Base-by-base conservation (phyloP, 2,888 invertebrate genomes). In the Leucophenga montana region DNA sequence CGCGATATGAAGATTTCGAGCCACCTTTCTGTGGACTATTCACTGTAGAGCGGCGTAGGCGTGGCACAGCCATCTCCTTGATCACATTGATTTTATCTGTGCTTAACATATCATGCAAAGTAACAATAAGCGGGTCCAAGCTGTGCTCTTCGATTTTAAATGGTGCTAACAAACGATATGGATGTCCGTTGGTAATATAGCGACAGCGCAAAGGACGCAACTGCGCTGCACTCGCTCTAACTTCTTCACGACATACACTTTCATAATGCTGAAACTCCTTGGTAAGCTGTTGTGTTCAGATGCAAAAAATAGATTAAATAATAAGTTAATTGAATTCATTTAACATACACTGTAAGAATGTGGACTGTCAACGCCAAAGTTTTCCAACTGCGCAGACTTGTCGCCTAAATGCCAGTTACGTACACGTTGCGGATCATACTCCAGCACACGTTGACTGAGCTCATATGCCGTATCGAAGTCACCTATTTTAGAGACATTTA, bases 21-120 rank as follows among this genome's bases (percentile, higher is more conserved):
- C 97, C 95, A 0, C 97, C 96, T 20, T 22, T 46, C 88, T 96
- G 95, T 8, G 97, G 95, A 0, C 78, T 71, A 90, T 91, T 70
- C 18, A 87, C 86, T 77, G 92, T 92, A 11, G 86, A 86, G 90
- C 92, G 73, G 59, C 79, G 80, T 88, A 93, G 92, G 13, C 69
- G 72, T 5, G 86, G 85, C 53, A 76, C 88, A 0, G 92, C 92
- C 66, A 92, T 80, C 61, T 89, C 81, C 76, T 92, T 91, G 56
- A 93, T 88, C 0, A 85, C 83, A 1, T 86, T 83, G 22, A 92
- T 91, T 84, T 92, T 92, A 0, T 78, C 74, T 65, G 92, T 90
- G 27, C 84, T 87, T 50, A 94, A 82, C 67, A 92, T 88, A 77
- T 92, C 90, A 77, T 92, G 91, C 79, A 89, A 91, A 62, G 91